Evolutionary conservation across 1,140 invertebrate species (phyloP), one percentile per base, ranked within the genome.

Genomic region (Bombus pascuorum): DNA sequence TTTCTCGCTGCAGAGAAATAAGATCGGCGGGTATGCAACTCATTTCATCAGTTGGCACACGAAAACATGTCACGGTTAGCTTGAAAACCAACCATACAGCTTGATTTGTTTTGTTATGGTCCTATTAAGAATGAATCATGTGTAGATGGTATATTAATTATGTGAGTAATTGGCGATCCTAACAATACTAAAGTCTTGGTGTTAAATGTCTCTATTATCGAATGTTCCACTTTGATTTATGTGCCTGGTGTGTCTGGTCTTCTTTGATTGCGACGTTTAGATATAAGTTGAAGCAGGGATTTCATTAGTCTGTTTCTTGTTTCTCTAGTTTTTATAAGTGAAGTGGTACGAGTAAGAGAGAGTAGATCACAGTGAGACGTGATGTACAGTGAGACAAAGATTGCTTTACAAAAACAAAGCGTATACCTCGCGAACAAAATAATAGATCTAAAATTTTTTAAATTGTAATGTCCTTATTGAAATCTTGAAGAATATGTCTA

Each of bases 1-100:
- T 78, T 78, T 83, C 47, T 59, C 13, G 12, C 8, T 10, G 47
- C 4, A 8, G 37, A 76, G 59, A 78, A 78, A 83, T 78, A 71
- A 47, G 37, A 82, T 34, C 53, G 25, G 3, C 9, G n/a, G 32
- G 39, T 74, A 28, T 65, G 71, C 57, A 75, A 75, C 44, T 75
- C 39, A 4, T 44, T 62, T 62, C n/a, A 65, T 65, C 32, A 34
- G 28, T 12, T 62, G 25, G 18, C 0, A 32, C 28, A 22, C 18
- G 22, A 53, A 34, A 57, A 32, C 3, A 22, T 32, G 22, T 34
- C 66, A 13, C 53, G 12, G n/a, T 34, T 78, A 57, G 25, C 18
- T n/a, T 25, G 42, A 25, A 42, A 37, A 53, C 57, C 13, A 32
- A 13, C 3, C 9, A 42, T 10, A 32, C 53, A 59, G 18, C 5